Conservation (phyloP, 2,797 vertebrate species). For the Girardinus metallicus region DNA sequence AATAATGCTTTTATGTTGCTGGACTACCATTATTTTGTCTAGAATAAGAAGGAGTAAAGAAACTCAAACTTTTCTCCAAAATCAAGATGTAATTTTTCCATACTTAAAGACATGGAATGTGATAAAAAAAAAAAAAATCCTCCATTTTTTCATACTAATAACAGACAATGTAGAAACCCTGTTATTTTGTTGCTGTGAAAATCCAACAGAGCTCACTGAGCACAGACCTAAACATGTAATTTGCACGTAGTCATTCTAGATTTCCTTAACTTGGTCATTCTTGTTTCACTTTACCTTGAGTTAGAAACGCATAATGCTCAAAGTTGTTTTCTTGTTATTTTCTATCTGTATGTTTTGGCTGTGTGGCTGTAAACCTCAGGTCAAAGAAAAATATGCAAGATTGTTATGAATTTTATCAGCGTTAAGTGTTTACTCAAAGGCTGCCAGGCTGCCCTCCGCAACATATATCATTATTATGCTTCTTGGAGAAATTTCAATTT, state of each 20-base stretch:
- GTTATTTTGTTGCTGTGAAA: background rate
- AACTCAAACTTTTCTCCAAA: background rate
- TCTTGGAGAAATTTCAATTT: constrained; percentile 13
- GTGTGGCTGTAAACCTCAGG: constrained; percentile 31
- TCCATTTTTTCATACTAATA: background rate
- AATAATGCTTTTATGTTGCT: background rate
- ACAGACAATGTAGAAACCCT: background rate
- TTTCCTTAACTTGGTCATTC: background rate
- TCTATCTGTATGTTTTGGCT: constrained; percentile 74
- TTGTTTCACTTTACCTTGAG: background rate
- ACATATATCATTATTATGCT: constrained; percentile 18
- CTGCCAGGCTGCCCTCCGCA: constrained; percentile 32
- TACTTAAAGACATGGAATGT: background rate
- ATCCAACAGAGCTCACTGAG: background rate
- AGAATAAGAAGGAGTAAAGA: background rate
- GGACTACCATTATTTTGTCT: background rate
- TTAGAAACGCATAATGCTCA: constrained; percentile 8
- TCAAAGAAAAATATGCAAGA: constrained; percentile 59
- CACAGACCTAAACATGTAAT: background rate
- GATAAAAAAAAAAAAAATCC: background rate
- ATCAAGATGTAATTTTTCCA: background rate
- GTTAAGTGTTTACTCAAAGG: constrained; percentile 57
- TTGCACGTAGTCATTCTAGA: background rate
- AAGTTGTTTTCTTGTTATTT: constrained; percentile 12
- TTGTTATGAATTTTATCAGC: constrained; percentile 55